phyloP scores from a whole-genome alignment of 2,113 vertebrate species.

The Jaculus jaculus region DNA sequence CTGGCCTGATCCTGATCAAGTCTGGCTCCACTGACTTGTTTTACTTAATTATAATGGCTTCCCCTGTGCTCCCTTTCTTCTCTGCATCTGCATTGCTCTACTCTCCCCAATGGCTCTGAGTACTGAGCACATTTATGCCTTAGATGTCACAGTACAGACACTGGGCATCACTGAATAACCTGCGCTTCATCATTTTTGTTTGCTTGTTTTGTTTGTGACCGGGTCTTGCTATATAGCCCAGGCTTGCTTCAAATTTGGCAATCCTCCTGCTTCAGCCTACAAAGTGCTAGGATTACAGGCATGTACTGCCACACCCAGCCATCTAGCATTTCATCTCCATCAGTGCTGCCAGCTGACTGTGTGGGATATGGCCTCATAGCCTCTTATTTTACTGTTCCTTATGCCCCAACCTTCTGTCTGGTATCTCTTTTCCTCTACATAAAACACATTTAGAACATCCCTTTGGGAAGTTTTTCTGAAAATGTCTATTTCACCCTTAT shows the following conservation, averaged over 20 bases:
- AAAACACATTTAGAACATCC: background rate
- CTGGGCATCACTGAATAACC: background rate
- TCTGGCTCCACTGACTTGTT: background rate
- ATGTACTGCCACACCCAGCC: background rate
- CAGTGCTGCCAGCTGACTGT: background rate
- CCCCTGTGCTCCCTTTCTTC: background rate
- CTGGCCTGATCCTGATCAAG: background rate
- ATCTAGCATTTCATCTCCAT: background rate
- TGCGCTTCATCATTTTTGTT: background rate
- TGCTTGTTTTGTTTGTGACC: background rate
- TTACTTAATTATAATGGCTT: background rate
- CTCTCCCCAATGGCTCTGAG: background rate
- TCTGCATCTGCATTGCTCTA: background rate
- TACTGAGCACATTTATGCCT: background rate
- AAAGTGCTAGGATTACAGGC: background rate
- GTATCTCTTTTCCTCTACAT: background rate
- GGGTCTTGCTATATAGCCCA: background rate
- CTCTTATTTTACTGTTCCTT: background rate
- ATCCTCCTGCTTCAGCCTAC: background rate
- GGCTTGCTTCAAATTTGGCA: background rate
- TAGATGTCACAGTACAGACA: background rate
- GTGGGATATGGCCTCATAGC: background rate
- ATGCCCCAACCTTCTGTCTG: background rate
- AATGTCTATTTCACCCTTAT: background rate
- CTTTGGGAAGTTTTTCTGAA: background rate